Evolutionary conservation across 1,140 invertebrate species (phyloP).

Genomic region (Artemia franciscana): DNA sequence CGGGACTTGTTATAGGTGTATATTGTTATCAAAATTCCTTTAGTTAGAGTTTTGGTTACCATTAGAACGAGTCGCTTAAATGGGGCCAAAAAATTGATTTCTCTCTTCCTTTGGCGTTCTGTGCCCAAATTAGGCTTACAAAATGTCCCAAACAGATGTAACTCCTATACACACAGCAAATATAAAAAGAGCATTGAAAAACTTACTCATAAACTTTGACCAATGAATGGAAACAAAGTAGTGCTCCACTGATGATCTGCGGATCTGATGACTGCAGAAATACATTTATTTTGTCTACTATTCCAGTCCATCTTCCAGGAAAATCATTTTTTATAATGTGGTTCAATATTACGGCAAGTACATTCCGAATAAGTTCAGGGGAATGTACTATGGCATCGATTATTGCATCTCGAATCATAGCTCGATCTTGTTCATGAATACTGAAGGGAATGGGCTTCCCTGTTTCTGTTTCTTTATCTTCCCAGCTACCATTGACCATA

Average conservation of each 20-base stretch:
- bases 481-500: slow-evolving; percentile 69
- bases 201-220: slow-evolving; percentile 83
- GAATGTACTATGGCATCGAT: slow-evolving; percentile 84
- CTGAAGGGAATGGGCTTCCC: slow-evolving; percentile 52
- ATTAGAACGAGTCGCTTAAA: no score
- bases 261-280: slow-evolving; percentile 61
- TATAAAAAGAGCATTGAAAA: no score
- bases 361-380: slow-evolving; percentile 66
- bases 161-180: no score
- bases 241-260: slow-evolving; percentile 66
- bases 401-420: slow-evolving; percentile 71
- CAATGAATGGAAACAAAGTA: slow-evolving; percentile 75
- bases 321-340: slow-evolving; percentile 89
- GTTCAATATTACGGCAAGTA: slow-evolving; percentile 71
- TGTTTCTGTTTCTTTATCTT: slow-evolving; percentile 43
- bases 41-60: no score
- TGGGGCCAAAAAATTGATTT: no score
- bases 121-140: no score
- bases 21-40: no score
- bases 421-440: slow-evolving; percentile 86
- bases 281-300: slow-evolving; percentile 76
- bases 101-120: no score
- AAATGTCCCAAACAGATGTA: no score
- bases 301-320: slow-evolving; percentile 77
- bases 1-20: no score